phyloP scores from a whole-genome alignment of 2,888 invertebrate species.

The Cybosia mesomella region DNA sequence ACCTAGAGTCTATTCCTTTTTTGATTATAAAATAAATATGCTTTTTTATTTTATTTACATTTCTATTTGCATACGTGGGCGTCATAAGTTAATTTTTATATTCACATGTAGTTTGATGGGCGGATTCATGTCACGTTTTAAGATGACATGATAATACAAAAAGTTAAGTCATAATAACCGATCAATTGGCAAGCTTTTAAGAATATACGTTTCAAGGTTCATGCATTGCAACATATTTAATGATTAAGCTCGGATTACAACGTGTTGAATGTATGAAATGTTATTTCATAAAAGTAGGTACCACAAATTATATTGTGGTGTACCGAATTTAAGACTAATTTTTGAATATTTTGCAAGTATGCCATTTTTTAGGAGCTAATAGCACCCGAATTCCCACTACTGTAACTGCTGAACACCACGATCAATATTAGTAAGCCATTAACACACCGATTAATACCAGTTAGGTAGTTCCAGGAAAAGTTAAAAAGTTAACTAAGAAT shows the following conservation, averaged over 20 bases:
- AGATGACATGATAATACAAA: conserved; percentile 12
- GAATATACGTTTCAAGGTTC: conserved; percentile 39
- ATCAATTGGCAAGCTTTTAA: conserved; percentile 41
- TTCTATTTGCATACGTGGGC: conserved; percentile 11
- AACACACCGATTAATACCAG: too few species aligned
- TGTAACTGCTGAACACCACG: too few species aligned
- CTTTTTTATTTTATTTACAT: too few species aligned
- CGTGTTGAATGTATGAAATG: not conserved
- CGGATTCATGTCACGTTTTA: conserved; percentile 20
- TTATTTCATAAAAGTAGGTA: not conserved
- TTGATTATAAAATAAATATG: too few species aligned
- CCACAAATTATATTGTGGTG: too few species aligned
- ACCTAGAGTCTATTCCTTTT: too few species aligned
- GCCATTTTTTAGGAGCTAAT: too few species aligned
- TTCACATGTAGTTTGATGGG: conserved; percentile 14
- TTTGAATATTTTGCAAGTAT: not conserved
- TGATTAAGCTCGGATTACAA: conserved; percentile 26
- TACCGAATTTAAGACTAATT: not conserved
- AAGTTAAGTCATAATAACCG: conserved; percentile 28
- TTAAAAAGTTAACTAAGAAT: too few species aligned
- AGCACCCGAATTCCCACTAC: too few species aligned
- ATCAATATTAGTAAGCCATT: too few species aligned
- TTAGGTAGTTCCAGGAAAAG: too few species aligned
- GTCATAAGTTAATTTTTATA: not conserved
- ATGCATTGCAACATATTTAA: conserved; percentile 23